Base-by-base conservation (phyloP, 2,888 invertebrate species). In the Andrena trimmerana region DNA sequence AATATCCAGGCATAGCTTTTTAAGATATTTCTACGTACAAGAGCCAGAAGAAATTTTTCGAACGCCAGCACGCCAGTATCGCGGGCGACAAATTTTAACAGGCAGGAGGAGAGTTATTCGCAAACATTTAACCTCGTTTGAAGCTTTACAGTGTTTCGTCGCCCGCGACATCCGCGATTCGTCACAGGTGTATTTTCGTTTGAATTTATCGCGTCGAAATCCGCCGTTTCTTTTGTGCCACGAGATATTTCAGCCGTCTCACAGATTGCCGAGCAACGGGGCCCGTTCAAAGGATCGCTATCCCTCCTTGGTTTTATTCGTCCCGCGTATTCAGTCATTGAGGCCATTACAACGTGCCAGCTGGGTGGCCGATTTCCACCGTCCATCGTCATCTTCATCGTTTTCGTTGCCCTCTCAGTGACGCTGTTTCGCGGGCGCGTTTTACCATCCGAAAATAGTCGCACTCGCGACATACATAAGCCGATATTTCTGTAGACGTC, bases 281-380 rank as follows among this genome's bases (percentile, higher is more conserved):
- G 31, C 20, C n/a, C 65, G 74, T 66, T 85, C 82, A 79, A 85
- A 79, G 85, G 71, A 52, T 16, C 27, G 50, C 24, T 27, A 50
- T 52, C 48, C 60, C 16, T 7, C 31, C 13, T 20, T 59, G 36
- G 69, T 78, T 72, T 80, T 73, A 75, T 85, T 74, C 29, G 52
- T 57, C 27, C 20, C 65, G 60, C 48, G 68, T 57, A 31, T 76
- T 74, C 84, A 68, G 66, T 80, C 76, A 68, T 78, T 81, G 79
- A 84, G 78, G 63, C 82, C 84, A 86, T 88, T 88, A 85, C 65
- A 78, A 62, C 75, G 54, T 27, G 69, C 86, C 80, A 59, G 83
- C 62, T 88, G 88, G 88, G 88, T 88, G 88, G 88, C 88, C 88
- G 87, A 88, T 88, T 86, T 87, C 50, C 78, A 81, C 36, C 77